Conservation (phyloP, 2,888 invertebrate genomes). For the Macropis europaea region DNA sequence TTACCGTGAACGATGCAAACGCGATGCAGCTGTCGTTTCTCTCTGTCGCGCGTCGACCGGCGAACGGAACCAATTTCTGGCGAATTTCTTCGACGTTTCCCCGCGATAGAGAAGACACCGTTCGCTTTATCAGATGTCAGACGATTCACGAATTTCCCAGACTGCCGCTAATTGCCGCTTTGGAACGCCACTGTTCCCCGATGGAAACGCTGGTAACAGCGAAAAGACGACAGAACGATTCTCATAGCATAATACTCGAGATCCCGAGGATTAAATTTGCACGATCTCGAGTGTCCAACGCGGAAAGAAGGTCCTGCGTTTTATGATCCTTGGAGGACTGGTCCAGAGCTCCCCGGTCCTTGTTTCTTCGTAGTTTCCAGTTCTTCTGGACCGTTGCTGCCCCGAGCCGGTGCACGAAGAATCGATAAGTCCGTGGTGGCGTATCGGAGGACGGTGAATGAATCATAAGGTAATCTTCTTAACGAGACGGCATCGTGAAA, state of each 20-base stretch:
- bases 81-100: neutral
- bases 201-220: neutral
- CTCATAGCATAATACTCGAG: too few relatives aligned
- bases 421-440: too few relatives aligned
- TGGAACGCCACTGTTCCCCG: neutral
- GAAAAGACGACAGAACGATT: neutral
- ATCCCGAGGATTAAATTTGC: too few relatives aligned
- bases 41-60: neutral
- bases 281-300: too few relatives aligned
- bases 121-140: too few relatives aligned
- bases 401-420: too few relatives aligned
- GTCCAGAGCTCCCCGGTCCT: too few relatives aligned
- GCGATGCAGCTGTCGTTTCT: conserved; percentile 16
- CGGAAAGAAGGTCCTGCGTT: too few relatives aligned
- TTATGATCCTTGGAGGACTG: too few relatives aligned
- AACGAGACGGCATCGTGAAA: neutral
- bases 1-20: neutral
- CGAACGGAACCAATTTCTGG: neutral
- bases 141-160: neutral
- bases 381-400: too few relatives aligned
- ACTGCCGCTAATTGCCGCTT: neutral
- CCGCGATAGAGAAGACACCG: neutral
- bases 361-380: too few relatives aligned
- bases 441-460: neutral
- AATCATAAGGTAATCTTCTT: conserved; percentile 6